Evolutionary conservation across 2,113 vertebrate species (phyloP).

Genomic region (Hippocampus mohnikei): DNA sequence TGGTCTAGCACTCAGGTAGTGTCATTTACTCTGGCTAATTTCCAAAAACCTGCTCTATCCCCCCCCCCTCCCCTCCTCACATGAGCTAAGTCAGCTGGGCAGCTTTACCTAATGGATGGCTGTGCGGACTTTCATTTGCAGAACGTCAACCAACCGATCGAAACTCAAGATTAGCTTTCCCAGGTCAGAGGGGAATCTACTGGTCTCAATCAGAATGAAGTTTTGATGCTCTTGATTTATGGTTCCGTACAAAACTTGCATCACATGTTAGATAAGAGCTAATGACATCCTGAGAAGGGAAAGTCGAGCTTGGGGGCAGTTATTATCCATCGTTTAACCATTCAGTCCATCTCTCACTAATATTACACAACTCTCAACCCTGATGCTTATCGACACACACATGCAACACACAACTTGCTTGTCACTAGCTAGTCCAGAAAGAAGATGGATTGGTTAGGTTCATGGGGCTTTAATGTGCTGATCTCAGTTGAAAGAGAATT

Average conservation of each 20-base stretch:
- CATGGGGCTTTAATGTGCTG: slow-evolving; percentile 11
- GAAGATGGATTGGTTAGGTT: slow-evolving; percentile 32
- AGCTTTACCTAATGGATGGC: not conserved
- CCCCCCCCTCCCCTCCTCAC: not conserved
- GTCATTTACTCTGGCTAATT: not conserved
- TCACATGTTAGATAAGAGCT: slow-evolving; percentile 17
- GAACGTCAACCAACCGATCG: not conserved
- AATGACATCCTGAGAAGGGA: slow-evolving; percentile 2
- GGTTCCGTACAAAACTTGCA: slow-evolving; percentile 1
- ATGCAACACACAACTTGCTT: slow-evolving; percentile 15
- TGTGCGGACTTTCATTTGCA: slow-evolving; percentile 9
- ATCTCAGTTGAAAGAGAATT: slow-evolving; percentile 24
- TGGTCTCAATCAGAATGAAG: not conserved
- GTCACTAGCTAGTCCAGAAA: slow-evolving; percentile 10
- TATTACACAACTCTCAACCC: slow-evolving; percentile 37
- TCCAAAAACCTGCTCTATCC: not conserved
- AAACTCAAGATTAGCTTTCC: slow-evolving; percentile 16
- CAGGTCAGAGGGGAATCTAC: slow-evolving; percentile 24
- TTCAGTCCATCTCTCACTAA: slow-evolving; percentile 24
- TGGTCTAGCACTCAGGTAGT: not conserved
- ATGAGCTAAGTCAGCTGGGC: not conserved
- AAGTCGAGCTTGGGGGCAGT: slow-evolving; percentile 2
- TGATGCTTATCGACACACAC: slow-evolving; percentile 21
- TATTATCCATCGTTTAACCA: not conserved
- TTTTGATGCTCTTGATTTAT: slow-evolving; percentile 23